Conservation (phyloP, 2,797 vertebrate species). For the Megaceryle alcyon region DNA sequence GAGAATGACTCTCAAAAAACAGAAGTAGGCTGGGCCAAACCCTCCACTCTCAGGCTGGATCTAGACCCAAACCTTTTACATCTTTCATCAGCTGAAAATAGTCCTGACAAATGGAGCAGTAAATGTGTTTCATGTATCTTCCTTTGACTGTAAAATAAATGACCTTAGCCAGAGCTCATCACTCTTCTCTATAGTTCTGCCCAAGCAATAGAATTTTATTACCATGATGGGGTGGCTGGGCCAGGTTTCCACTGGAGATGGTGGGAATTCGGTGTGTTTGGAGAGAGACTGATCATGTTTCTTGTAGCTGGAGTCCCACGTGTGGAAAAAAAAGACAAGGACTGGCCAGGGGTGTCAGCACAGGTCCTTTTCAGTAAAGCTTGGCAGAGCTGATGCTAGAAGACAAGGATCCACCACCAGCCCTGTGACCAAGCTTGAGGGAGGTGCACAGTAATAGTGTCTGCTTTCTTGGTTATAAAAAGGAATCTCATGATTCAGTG, state of each 20-base stretch:
- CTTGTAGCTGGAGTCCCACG: not conserved
- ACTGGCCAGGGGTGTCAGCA: not conserved
- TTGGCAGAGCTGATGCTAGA: not conserved
- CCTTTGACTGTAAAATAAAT: not conserved
- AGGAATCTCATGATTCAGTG: constrained; percentile 44
- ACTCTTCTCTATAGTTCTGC: not conserved
- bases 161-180: not conserved
- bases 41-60: not conserved
- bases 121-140: not conserved
- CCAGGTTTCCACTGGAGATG: not conserved
- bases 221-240: not conserved
- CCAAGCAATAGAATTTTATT: not conserved
- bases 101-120: not conserved
- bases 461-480: constrained; percentile 19
- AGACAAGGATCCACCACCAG: not conserved
- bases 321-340: not conserved
- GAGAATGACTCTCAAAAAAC: not conserved
- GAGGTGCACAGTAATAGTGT: not conserved
- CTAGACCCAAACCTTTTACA: not conserved
- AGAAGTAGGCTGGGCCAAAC: not conserved
- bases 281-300: not conserved
- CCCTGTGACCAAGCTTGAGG: not conserved
- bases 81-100: not conserved
- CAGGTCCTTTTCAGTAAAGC: not conserved
- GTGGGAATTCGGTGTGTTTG: not conserved